These are phyloP conservation scores for Bombycilla garrulus DNA, from an alignment of 2,113 vertebrate genomes.

Conservation along the genomic window DNA sequence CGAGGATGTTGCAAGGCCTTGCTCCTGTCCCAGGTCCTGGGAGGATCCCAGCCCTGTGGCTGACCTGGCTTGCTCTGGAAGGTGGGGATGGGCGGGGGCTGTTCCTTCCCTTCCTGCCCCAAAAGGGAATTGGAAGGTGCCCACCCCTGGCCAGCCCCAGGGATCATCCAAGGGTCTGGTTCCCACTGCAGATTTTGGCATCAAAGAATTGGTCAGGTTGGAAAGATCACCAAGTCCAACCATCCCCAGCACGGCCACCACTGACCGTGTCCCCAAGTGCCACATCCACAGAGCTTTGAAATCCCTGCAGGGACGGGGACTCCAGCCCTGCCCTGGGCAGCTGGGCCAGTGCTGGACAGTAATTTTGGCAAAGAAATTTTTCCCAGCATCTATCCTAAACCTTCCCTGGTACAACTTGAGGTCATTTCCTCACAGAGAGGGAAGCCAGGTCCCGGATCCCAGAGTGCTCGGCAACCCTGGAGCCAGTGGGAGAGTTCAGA, in stretches of 20 bases:
- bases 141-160: background rate
- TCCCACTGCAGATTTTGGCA: background rate
- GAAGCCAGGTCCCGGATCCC: background rate
- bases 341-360: background rate
- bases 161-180: background rate
- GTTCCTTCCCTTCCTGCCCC: background rate
- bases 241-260: background rate
- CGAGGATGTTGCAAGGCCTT: background rate
- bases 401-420: background rate
- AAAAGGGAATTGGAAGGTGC: background rate
- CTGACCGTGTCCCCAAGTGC: background rate
- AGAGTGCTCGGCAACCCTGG: background rate
- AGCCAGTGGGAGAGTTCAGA: background rate
- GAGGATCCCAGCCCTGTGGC: background rate
- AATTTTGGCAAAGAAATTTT: background rate
- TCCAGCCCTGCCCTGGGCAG: background rate
- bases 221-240: background rate
- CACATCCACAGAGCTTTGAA: background rate
- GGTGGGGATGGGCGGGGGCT: background rate
- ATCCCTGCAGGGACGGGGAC: background rate
- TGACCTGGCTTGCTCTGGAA: background rate
- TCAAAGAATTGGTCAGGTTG: background rate
- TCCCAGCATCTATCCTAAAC: background rate
- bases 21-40: background rate
- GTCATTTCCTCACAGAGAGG: fast-evolving